Evolutionary conservation across 2,113 vertebrate genomes (phyloP), one percentile per base, ranked within the genome.

Genomic region (Lycaon pictus): DNA sequence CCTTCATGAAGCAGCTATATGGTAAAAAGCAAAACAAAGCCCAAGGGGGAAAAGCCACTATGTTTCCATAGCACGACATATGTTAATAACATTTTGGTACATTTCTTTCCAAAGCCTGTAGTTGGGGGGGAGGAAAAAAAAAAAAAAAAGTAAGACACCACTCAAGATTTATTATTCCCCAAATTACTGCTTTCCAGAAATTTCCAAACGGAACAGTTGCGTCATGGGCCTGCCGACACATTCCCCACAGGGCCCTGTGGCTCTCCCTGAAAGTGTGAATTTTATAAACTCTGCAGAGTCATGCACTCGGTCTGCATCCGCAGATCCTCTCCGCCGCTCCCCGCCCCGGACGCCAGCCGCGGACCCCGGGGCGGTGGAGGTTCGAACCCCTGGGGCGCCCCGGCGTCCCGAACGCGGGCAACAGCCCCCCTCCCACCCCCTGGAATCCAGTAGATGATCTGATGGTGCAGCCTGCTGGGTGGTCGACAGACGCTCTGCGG

Each of bases 161-260:
- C 51, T 53, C 58, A 81, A 87, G 74, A 89, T 60, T 74, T 96
- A 90, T 67, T 86, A 83, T 74, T 87, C 65, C 74, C 74, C 60
- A 95, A 92, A 97, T 63, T 32, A 88, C 56, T 90, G 80, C 96
- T 97, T 97, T 97, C 96, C 97, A 98, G 97, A 97, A 97, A 97
- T 95, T 97, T 95, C 96, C 96, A 97, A 81, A 90, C 2, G 23
- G 35, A 95, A 90, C 37, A 80, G 79, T 87, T 95, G 93, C 90
- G 37, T 96, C 96, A 93, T 83, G 72, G 53, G 89, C 65, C 69
- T 48, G 65, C 71, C 32, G 80, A 87, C 88, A 89, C 93, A 51
- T 16, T 69, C 37, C 19, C 71, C 29, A 7, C 80, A 56, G 17
- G 3, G 43, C 23, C 25, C 58, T 23, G 23, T 6, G 27, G n/a